Percentiles rank a stretch among this genome's conserved stretches.
phyloP scores from a whole-genome alignment of 2,113 vertebrate species.

The Eurystomus gularis region DNA sequence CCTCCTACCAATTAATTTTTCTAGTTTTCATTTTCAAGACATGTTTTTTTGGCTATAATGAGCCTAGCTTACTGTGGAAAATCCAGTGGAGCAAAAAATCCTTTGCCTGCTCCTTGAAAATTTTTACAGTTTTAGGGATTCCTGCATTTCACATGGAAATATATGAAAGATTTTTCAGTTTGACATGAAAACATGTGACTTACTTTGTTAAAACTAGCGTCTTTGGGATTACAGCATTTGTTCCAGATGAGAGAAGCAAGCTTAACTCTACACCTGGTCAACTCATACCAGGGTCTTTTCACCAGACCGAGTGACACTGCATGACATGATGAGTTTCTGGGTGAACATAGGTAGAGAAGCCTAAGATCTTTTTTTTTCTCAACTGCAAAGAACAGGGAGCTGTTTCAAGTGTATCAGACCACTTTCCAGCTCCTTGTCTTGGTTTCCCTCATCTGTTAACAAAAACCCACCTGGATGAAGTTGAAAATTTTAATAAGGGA shows the following conservation, averaged over 20 bases:
- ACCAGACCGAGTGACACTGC: too few relatives aligned
- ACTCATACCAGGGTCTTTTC: neutral
- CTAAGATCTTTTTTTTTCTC: neutral
- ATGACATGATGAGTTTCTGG: neutral
- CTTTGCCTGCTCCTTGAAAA: neutral
- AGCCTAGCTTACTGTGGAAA: neutral
- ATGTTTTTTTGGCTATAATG: neutral
- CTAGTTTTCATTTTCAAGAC: neutral
- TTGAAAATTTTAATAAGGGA: neutral
- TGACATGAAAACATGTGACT: neutral
- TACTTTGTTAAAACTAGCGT: neutral
- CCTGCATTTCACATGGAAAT: neutral
- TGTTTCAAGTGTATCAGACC: neutral
- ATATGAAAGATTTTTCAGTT: neutral
- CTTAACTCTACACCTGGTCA: neutral
- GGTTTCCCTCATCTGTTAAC: neutral
- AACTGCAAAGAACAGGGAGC: neutral
- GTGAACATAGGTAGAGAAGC: neutral
- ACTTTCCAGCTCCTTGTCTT: neutral
- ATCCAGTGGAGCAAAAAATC: neutral
- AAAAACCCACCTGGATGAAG: neutral
- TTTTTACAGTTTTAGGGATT: neutral
- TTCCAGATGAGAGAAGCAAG: neutral
- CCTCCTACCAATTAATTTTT: neutral
- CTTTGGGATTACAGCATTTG: neutral